These are phyloP conservation scores for Lampris incognitus DNA, from an alignment of 2,113 vertebrate species.

Conservation along the genomic window DNA sequence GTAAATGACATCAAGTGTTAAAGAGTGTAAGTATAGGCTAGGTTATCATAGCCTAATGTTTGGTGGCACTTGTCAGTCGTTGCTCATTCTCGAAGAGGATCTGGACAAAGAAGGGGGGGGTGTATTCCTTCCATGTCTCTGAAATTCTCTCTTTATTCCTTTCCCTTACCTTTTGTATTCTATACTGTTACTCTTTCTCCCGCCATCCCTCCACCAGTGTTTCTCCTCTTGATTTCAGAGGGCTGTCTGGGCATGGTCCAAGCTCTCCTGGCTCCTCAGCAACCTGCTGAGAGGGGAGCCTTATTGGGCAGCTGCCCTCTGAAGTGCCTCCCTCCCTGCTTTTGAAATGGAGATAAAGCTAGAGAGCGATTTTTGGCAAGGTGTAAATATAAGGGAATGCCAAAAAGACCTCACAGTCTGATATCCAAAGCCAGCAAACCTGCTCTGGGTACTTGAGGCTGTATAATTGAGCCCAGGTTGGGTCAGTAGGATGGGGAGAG, in stretches of 20 bases:
- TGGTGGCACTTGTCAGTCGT: too few species aligned
- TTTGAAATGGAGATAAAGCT: slow-evolving; percentile 73
- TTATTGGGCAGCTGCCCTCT: slow-evolving; percentile 62
- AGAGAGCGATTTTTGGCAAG: slow-evolving; percentile 51
- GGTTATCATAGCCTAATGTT: not conserved
- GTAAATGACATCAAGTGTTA: not conserved
- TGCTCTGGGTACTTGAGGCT: slow-evolving; percentile 30
- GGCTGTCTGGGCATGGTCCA: slow-evolving; percentile 37
- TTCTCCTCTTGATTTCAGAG: slow-evolving; percentile 19
- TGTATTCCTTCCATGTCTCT: not conserved
- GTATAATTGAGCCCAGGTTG: slow-evolving; percentile 58
- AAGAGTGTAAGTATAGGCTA: not conserved
- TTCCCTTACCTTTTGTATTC: not conserved
- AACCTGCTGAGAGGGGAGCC: slow-evolving; percentile 34
- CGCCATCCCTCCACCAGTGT: slow-evolving; percentile 7
- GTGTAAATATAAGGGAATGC: slow-evolving; percentile 42
- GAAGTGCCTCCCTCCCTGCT: slow-evolving; percentile 37
- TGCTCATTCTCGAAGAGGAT: too few species aligned
- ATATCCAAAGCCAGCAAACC: slow-evolving; percentile 29
- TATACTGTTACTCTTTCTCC: not conserved
- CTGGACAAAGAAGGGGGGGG: too few species aligned
- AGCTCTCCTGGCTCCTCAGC: slow-evolving; percentile 34
- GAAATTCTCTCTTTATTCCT: not conserved
- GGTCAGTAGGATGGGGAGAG: slow-evolving; percentile 47
- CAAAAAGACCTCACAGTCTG: slow-evolving; percentile 48